phyloP scores from a whole-genome alignment of 2,797 vertebrate genomes.

The Philypnodon macrostomus region DNA sequence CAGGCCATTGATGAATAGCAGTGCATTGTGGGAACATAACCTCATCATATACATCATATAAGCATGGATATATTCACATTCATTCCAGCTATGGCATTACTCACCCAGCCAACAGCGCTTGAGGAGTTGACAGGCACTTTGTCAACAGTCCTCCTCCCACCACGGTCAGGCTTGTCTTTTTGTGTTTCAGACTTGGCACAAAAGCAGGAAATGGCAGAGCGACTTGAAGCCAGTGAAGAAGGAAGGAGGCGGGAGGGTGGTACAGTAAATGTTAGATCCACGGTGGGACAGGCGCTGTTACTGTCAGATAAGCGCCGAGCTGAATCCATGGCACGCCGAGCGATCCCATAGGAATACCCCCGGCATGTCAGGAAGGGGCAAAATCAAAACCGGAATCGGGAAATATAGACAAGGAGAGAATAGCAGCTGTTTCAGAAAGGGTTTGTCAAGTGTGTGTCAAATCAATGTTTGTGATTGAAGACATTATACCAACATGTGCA shows the following conservation, averaged over 20 bases:
- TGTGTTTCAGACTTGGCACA: conserved; percentile 61
- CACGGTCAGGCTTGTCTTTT: conserved; percentile 51
- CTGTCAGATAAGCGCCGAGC: conserved; percentile 67
- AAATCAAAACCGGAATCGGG: conserved; percentile 11
- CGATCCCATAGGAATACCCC: conserved; percentile 56
- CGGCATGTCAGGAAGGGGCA: conserved; percentile 41
- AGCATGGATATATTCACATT: conserved; percentile 37
- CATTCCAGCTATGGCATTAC: conserved; percentile 42
- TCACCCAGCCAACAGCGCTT: conserved; percentile 31
- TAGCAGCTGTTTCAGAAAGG: conserved; percentile 8
- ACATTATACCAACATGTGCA: background rate
- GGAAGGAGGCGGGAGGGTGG: conserved; percentile 49
- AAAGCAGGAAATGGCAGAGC: conserved; percentile 61
- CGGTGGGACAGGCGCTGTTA: conserved; percentile 57
- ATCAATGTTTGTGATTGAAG: conserved; percentile 9
- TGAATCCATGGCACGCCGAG: conserved; percentile 41
- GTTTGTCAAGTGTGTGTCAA: conserved; percentile 10
- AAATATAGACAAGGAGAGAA: conserved; percentile 8
- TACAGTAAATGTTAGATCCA: conserved; percentile 69
- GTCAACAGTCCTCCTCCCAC: conserved; percentile 43
- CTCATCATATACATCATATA: conserved; percentile 22
- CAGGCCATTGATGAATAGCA: conserved; percentile 37
- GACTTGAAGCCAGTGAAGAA: conserved; percentile 50
- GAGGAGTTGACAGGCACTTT: conserved; percentile 62
- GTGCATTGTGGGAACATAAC: conserved; percentile 33